These are phyloP conservation scores for Dissostichus mawsoni DNA, from an alignment of 2,113 vertebrate genomes.

Conservation along the genomic window DNA sequence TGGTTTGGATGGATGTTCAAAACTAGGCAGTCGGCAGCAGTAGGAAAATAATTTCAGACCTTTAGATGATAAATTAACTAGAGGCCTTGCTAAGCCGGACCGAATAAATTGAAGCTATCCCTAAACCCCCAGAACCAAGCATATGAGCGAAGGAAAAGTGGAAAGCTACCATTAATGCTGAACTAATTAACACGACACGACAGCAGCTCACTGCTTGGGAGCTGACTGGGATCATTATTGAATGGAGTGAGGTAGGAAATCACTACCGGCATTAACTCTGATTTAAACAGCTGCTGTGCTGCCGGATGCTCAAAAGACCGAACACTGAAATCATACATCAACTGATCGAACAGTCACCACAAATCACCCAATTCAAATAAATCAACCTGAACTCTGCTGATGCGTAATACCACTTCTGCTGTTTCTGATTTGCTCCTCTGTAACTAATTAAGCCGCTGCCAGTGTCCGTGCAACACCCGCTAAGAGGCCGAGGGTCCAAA, in stretches of 20 bases:
- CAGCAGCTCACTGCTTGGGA: conserved; percentile 13
- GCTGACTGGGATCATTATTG: conserved; percentile 45
- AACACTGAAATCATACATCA: neutral
- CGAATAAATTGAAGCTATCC: neutral
- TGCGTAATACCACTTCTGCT: neutral
- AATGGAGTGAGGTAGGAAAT: conserved; percentile 57
- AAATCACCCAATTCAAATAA: conserved; percentile 26
- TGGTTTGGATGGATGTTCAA: neutral
- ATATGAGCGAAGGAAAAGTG: conserved; percentile 23
- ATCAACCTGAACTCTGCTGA: conserved; percentile 18
- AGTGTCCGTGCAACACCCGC: conserved; percentile 33
- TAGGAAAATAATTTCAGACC: conserved; percentile 5
- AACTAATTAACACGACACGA: conserved; percentile 46
- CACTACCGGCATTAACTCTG: conserved; percentile 27
- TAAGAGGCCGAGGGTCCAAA: conserved; percentile 64
- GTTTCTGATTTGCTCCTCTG: conserved; percentile 30
- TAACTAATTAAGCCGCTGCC: conserved; percentile 64
- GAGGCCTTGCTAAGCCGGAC: neutral
- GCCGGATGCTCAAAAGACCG: conserved; percentile 11
- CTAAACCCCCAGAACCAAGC: neutral
- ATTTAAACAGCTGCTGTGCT: conserved; percentile 15
- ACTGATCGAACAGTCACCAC: neutral
- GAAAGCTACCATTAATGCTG: conserved; percentile 34
- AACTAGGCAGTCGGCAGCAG: neutral
- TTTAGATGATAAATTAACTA: conserved; percentile 15